These are phyloP conservation scores for Drosophila borborema DNA, from an alignment of 2,888 invertebrate genomes.

Conservation along the genomic window DNA sequence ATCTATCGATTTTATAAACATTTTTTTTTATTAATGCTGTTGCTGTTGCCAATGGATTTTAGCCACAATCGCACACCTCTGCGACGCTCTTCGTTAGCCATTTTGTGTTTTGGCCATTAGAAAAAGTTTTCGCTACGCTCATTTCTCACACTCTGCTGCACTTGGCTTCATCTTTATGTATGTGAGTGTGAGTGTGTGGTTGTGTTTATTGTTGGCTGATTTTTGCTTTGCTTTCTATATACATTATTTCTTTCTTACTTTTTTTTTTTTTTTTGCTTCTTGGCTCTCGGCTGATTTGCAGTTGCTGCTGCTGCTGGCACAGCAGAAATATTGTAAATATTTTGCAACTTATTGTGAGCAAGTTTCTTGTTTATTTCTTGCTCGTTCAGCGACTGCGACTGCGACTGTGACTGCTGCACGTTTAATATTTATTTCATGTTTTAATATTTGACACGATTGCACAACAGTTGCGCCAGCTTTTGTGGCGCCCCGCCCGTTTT, in stretches of 20 bases:
- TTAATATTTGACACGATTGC: conserved; percentile 80
- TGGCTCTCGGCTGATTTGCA: conserved; percentile 26
- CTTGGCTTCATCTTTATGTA: conserved; percentile 27
- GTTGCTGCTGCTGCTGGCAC: conserved; percentile 36
- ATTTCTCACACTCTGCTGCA: conserved; percentile 39
- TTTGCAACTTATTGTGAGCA: conserved; percentile 69
- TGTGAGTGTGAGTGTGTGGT: neutral
- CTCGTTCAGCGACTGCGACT: conserved; percentile 1
- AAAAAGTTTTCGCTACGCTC: conserved; percentile 32
- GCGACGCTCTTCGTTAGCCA: conserved; percentile 41
- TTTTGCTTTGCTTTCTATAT: conserved; percentile 12
- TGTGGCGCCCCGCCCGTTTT: conserved; percentile 12
- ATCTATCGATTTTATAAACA: conserved; percentile 6
- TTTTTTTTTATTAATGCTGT: neutral
- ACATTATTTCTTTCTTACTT: conserved; percentile 4
- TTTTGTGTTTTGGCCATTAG: conserved; percentile 47
- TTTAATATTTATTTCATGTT: conserved; percentile 82
- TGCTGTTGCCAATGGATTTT: conserved; percentile 21
- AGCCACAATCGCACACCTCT: conserved; percentile 4
- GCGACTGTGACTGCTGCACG: conserved; percentile 48
- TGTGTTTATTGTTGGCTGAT: conserved; percentile 13
- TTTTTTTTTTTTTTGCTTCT: conserved; percentile 4
- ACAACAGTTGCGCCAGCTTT: conserved; percentile 60
- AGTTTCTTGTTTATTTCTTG: conserved; percentile 50
- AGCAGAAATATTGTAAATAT: conserved; percentile 61